Base-by-base conservation (phyloP, 1,140 invertebrate genomes). In the Trinorchestia longiramus region DNA sequence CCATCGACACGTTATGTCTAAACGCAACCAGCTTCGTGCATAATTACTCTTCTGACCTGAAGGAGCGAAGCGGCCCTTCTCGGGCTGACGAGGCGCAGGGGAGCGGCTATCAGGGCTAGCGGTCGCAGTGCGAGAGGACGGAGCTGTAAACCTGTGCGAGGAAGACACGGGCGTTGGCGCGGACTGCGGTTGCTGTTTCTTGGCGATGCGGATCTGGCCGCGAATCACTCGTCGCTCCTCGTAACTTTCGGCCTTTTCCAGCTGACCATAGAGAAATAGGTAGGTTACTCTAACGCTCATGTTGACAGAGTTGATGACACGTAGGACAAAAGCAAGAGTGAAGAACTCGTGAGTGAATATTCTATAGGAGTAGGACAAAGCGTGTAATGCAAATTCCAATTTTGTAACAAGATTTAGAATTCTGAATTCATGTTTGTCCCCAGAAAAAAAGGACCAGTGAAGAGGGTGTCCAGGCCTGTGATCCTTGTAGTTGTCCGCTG, bases 161-260 rank as follows among this genome's bases (percentile, higher is more conserved):
- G 95, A 41, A 96, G 95, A 94, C 3, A 95, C 45, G n/a, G 96
- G 88, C 3, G 96, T 40, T 42, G 96, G 87, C 43, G 96, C 96
- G 23, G 95, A 62, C 6, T 43, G 57, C 44, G 44, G 88, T 43
- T 95, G 42, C 36, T 87, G 42, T 23, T 96, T 96, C 92, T 97
- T 97, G 43, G 98, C 98, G 19, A 98, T 97, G 96, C 98, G 97
- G 95, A 98, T 98, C 97, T 98, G 98, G 19, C 98, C 98, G 96
- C 98, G 97, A 95, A 98, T 98, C 96, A 98, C 97, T 95, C 98
- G 98, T 96, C 98, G 97, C 97, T 98, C 97, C 96, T 98, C 98
- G 97, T 98, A 98, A 95, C 98, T 98, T 44, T 98, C 98, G 53
- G 98, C 98, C 97, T 98, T 98, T 97, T 98, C 98, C 97, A 98